These are phyloP conservation scores for Euclidia mi DNA, from an alignment of 2,888 invertebrate species.

Conservation along the genomic window DNA sequence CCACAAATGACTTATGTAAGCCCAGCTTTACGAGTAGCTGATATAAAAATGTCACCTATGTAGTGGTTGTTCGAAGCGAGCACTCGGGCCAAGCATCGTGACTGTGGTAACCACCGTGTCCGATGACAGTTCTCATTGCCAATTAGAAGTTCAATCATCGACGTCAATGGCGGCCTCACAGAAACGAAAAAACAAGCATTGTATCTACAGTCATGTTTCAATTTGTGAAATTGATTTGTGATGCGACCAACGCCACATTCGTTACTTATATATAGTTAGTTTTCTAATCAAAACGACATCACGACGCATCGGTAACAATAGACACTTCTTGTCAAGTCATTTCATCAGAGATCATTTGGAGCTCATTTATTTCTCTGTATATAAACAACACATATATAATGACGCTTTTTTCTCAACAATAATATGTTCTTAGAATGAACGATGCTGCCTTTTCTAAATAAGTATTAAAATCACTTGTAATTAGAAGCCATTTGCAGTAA, in stretches of 20 bases:
- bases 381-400: constrained; percentile 50
- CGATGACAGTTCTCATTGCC: constrained; percentile 74
- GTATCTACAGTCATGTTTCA: constrained; percentile 76
- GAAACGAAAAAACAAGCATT: constrained; percentile 67
- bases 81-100: constrained; percentile 57
- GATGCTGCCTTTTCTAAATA: constrained; percentile 20
- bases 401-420: constrained; percentile 33
- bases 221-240: constrained; percentile 84
- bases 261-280: constrained; percentile 55
- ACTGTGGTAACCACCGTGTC: constrained; percentile 65
- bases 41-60: constrained; percentile 39
- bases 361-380: constrained; percentile 50
- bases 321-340: constrained; percentile 56
- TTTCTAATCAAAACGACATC: constrained; percentile 66
- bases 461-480: neutral
- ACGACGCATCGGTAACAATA: constrained; percentile 63
- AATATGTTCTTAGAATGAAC: constrained; percentile 34
- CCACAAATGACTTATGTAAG: neutral
- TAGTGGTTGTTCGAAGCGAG: constrained; percentile 20
- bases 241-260: constrained; percentile 63
- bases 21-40: neutral
- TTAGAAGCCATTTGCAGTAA: neutral
- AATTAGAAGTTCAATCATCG: constrained; percentile 87
- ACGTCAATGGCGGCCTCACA: constrained; percentile 63
- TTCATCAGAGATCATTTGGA: constrained; percentile 53